phyloP scores from a whole-genome alignment of 92 coral and sea anemone species.

The Siderastrea radians region DNA sequence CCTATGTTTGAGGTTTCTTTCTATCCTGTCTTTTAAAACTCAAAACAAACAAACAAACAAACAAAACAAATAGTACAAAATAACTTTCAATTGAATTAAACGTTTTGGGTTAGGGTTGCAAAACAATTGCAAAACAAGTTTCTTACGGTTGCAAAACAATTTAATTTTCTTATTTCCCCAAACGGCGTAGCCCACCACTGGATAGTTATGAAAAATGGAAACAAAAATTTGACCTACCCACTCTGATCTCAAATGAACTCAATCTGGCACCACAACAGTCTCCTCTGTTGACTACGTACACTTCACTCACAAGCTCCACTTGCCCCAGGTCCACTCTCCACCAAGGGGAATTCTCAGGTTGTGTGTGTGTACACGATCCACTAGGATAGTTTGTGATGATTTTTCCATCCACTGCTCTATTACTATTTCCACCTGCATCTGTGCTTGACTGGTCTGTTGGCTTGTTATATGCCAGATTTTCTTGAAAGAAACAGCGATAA shows the following conservation, averaged over 20 bases:
- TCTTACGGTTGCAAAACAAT: too few relatives aligned
- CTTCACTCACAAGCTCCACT: background rate
- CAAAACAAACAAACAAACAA: too few relatives aligned
- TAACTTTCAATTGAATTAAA: too few relatives aligned
- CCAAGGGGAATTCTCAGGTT: background rate
- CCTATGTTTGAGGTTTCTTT: too few relatives aligned
- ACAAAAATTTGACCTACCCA: background rate
- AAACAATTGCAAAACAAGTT: too few relatives aligned
- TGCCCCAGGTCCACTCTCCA: background rate
- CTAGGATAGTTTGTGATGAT: background rate
- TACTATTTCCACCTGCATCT: background rate
- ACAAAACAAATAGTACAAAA: too few relatives aligned
- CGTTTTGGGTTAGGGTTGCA: too few relatives aligned
- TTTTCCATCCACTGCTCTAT: background rate
- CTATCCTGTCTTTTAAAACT: too few relatives aligned
- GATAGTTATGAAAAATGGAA: too few relatives aligned
- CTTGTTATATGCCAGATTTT: slow-evolving; percentile 5
- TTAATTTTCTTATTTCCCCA: too few relatives aligned
- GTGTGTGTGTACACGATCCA: background rate
- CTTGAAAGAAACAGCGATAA: background rate
- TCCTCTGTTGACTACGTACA: background rate
- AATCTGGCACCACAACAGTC: background rate
- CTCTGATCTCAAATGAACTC: background rate
- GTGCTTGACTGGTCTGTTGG: background rate
- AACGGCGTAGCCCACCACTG: too few relatives aligned